Percentiles rank a stretch among this genome's conserved stretches.
These are phyloP conservation scores for Thomomys bottae DNA, from an alignment of 2,113 vertebrate genomes.

Conservation along the genomic window DNA sequence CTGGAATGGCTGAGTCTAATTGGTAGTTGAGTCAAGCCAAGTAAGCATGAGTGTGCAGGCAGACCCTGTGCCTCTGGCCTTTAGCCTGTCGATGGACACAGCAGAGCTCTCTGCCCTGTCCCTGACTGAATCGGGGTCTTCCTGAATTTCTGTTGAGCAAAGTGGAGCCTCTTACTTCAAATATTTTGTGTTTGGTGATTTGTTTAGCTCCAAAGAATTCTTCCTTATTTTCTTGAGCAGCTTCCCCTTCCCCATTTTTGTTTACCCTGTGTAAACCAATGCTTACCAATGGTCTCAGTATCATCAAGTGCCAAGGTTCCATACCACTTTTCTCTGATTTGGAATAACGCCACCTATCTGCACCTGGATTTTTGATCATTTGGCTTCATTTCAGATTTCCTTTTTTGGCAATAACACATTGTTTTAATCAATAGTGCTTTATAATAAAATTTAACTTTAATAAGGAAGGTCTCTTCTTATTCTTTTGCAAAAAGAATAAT, in stretches of 20 bases:
- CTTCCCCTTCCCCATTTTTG: neutral
- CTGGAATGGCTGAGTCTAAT: slow-evolving; percentile 7
- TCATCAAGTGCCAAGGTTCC: neutral
- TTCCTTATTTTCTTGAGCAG: neutral
- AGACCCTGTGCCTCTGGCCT: neutral
- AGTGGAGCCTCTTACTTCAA: neutral
- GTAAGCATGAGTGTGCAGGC: neutral
- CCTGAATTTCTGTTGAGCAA: no score
- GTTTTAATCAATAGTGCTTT: neutral
- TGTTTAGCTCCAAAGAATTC: neutral
- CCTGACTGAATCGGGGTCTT: no score
- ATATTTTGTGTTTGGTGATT: neutral
- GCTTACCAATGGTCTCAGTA: neutral
- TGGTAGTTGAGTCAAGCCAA: neutral
- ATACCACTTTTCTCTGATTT: neutral
- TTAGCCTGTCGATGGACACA: no score
- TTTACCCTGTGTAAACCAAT: neutral
- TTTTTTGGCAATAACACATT: neutral
- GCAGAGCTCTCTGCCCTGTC: no score
- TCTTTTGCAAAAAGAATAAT: neutral
- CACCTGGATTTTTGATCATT: neutral
- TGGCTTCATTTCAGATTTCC: neutral
- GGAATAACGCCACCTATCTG: neutral
- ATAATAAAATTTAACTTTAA: neutral
- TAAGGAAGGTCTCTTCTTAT: neutral